Conservation (phyloP, 2,888 invertebrate genomes). For the Limnephilus auricula region DNA sequence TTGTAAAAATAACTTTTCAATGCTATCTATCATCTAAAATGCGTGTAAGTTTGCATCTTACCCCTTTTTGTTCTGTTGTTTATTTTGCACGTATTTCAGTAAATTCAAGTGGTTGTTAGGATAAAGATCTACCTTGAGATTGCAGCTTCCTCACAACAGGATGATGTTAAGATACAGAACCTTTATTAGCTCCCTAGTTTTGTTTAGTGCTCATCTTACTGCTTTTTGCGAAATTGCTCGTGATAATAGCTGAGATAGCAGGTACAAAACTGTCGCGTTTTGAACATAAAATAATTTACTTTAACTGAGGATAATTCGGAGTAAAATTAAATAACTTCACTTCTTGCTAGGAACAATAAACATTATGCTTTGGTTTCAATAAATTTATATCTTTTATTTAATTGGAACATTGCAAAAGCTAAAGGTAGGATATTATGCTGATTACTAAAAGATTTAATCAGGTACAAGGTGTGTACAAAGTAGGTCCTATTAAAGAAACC, state of each 20-base stretch:
- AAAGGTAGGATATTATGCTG: not conserved
- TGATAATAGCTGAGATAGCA: constrained; percentile 31
- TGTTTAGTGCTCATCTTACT: constrained; percentile 32
- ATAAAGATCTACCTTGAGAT: constrained; percentile 47
- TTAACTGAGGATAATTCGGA: constrained; percentile 6
- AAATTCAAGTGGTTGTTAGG: constrained; percentile 26
- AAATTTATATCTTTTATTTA: not conserved
- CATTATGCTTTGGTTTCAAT: not conserved
- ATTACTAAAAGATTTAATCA: not conserved
- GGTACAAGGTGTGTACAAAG: not conserved
- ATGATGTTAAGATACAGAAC: constrained; percentile 31
- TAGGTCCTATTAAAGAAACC: no score
- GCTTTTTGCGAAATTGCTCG: constrained; percentile 30
- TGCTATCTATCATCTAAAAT: no score
- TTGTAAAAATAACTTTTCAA: constrained; percentile 20
- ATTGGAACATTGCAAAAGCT: not conserved
- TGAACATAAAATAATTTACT: constrained; percentile 14
- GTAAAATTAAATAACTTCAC: not conserved
- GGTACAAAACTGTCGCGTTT: constrained; percentile 27
- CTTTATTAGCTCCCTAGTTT: constrained; percentile 47
- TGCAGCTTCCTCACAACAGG: constrained; percentile 42
- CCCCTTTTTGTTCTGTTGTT: not conserved
- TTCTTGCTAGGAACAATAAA: not conserved
- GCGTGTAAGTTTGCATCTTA: not conserved
- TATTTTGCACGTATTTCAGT: not conserved